Percentiles rank a stretch among this genome's conserved stretches.
Evolutionary conservation across 2,888 invertebrate species (phyloP).

Genomic region (Griposia aprilina): DNA sequence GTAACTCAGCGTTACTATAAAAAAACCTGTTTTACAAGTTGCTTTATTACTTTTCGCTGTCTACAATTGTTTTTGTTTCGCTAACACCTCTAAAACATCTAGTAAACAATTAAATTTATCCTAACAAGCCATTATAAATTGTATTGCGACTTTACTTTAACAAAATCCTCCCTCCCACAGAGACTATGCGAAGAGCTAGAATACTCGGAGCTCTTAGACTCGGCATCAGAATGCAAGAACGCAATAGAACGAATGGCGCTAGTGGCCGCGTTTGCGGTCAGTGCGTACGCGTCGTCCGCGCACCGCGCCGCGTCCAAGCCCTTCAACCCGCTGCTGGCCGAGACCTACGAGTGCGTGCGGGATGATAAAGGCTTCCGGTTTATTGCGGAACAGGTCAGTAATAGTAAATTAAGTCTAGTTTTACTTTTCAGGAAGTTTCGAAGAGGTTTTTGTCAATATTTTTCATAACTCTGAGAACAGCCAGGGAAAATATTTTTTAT

Average conservation of each 20-base stretch:
- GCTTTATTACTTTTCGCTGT: too few species aligned
- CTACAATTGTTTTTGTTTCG: too few species aligned
- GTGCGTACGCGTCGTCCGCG: conserved; percentile 93
- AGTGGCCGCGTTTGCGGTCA: conserved; percentile 95
- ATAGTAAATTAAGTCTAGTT: neutral
- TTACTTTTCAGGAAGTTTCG: neutral
- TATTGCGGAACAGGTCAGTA: conserved; percentile 93
- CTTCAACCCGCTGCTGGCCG: conserved; percentile 95
- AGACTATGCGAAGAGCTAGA: conserved; percentile 96
- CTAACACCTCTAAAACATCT: too few species aligned
- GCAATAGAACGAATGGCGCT: conserved; percentile 94
- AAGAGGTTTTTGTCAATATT: neutral
- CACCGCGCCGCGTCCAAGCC: conserved; percentile 96
- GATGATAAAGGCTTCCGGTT: conserved; percentile 95
- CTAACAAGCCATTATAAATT: too few species aligned
- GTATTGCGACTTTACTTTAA: too few species aligned
- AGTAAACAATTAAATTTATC: too few species aligned
- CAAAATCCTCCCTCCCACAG: conserved; percentile 77
- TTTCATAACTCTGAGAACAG: neutral
- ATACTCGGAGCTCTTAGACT: conserved; percentile 95
- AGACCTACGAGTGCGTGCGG: conserved; percentile 95
- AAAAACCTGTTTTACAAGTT: too few species aligned
- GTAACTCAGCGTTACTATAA: too few species aligned
- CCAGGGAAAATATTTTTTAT: too few species aligned
- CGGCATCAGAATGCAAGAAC: conserved; percentile 92